Conservation (phyloP, 92 coral and sea anemone genomes). For the Zoanthus sociatus region DNA sequence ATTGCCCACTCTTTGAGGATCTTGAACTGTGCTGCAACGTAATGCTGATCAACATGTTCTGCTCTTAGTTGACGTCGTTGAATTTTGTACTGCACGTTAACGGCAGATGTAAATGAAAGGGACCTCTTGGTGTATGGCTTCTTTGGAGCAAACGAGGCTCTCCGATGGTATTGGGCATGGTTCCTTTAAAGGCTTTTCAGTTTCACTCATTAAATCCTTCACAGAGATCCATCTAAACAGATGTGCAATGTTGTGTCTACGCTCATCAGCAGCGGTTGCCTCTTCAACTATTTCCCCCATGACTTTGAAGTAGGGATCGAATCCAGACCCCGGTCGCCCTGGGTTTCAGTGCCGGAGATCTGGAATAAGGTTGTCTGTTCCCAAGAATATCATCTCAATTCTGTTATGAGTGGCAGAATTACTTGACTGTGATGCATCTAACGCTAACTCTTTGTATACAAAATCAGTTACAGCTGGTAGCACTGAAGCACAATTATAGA, state of each 20-base stretch:
- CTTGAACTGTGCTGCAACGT: constrained; percentile 42
- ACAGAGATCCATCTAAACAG: constrained; percentile 39
- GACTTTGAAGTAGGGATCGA: constrained; percentile 39
- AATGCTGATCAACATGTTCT: constrained; percentile 58
- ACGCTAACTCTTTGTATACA: constrained; percentile 53
- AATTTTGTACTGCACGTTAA: constrained; percentile 44
- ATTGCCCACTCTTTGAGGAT: constrained; percentile 50
- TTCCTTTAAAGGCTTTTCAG: constrained; percentile 30
- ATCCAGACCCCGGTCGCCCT: constrained; percentile 46
- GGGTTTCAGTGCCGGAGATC: constrained; percentile 53
- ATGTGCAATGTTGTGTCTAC: constrained; percentile 57
- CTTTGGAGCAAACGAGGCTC: constrained; percentile 48
- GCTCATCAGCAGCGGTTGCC: constrained; percentile 46
- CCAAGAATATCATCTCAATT: constrained; percentile 52
- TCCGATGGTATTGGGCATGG: constrained; percentile 50
- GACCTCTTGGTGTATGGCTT: constrained; percentile 52
- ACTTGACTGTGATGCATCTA: constrained; percentile 54
- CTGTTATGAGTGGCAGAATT: constrained; percentile 57
- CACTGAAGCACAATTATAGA: constrained; percentile 21
- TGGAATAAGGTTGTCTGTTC: constrained; percentile 37
- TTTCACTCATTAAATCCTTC: constrained; percentile 35
- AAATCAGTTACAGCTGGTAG: too few species aligned
- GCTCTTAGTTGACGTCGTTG: constrained; percentile 40
- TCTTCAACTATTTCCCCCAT: constrained; percentile 24
- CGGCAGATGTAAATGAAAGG: constrained; percentile 29